A percentile compares a stretch with the other conserved stretches of the same genome.
phyloP scores from a whole-genome alignment of 1,140 invertebrate species.

The Megathymus violae region DNA sequence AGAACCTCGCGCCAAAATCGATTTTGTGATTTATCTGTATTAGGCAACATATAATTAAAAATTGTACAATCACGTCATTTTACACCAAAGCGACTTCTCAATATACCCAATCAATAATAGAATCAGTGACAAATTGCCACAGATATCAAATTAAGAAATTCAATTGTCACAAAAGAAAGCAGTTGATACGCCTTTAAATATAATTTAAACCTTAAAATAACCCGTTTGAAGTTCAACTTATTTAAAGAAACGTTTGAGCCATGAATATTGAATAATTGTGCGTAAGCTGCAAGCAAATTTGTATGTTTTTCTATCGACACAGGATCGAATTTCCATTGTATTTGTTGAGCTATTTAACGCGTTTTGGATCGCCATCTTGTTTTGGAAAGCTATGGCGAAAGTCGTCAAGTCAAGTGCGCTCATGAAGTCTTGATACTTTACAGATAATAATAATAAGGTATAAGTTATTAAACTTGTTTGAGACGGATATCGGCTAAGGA shows the following conservation, averaged over 20 bases:
- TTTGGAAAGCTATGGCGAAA: slow-evolving; percentile 75
- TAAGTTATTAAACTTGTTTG: background rate
- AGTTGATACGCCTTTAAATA: slow-evolving; percentile 27
- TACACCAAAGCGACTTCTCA: too few species aligned
- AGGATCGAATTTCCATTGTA: slow-evolving; percentile 36
- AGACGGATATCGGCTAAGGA: background rate
- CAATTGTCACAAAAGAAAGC: slow-evolving; percentile 45
- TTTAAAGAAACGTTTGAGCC: too few species aligned
- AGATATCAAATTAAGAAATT: too few species aligned
- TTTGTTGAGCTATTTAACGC: slow-evolving; percentile 31
- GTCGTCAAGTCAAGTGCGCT: slow-evolving; percentile 53
- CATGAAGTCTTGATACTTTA: slow-evolving; percentile 51
- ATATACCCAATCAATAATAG: too few species aligned
- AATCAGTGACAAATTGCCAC: too few species aligned
- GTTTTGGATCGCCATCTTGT: slow-evolving; percentile 36
- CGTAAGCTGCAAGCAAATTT: slow-evolving; percentile 21
- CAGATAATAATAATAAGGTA: slow-evolving; percentile 20
- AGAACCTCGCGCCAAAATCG: too few species aligned
- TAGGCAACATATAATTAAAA: too few species aligned
- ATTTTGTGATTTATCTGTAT: too few species aligned
- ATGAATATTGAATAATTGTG: background rate
- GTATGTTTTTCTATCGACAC: slow-evolving; percentile 7
- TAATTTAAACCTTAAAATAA: slow-evolving; percentile 39
- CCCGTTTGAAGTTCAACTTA: slow-evolving; percentile 34
- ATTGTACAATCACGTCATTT: too few species aligned